Evolutionary conservation across 30 jellyfish, hydroid and myxozoan species (phyloP).

Genomic region (Catostylus mosaicus): DNA sequence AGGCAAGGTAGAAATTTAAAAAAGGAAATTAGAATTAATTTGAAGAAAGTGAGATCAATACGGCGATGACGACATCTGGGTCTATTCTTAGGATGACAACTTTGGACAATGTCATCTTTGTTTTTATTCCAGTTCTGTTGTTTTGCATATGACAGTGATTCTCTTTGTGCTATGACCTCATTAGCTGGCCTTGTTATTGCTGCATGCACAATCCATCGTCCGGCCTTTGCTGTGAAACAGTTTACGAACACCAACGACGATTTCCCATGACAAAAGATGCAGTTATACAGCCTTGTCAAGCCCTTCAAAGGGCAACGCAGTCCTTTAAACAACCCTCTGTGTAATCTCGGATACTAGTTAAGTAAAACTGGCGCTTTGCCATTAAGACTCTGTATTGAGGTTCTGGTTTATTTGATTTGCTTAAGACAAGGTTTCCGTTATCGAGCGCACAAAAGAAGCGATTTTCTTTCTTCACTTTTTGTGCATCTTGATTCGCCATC

Average conservation of each 20-base stretch:
- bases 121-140: too few relatives aligned
- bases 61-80: too few relatives aligned
- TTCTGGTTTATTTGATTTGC: background rate
- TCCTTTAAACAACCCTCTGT: background rate
- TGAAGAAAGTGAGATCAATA: too few relatives aligned
- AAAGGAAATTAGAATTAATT: too few relatives aligned
- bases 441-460: background rate
- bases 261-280: background rate
- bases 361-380: background rate
- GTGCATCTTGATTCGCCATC: background rate
- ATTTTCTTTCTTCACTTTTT: background rate
- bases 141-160: too few relatives aligned
- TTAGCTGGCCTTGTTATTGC: too few relatives aligned
- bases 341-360: background rate
- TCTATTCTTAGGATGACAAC: too few relatives aligned
- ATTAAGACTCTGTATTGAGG: background rate
- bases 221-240: background rate
- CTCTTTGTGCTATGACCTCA: too few relatives aligned
- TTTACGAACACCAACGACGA: slow-evolving; percentile 10
- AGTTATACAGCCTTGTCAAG: background rate
- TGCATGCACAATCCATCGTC: background rate
- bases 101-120: too few relatives aligned
- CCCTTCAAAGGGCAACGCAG: slow-evolving; percentile 18
- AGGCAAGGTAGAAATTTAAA: too few relatives aligned
- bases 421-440: background rate